phyloP scores from a whole-genome alignment of 2,113 vertebrate genomes.

The Ciconia maguari region DNA sequence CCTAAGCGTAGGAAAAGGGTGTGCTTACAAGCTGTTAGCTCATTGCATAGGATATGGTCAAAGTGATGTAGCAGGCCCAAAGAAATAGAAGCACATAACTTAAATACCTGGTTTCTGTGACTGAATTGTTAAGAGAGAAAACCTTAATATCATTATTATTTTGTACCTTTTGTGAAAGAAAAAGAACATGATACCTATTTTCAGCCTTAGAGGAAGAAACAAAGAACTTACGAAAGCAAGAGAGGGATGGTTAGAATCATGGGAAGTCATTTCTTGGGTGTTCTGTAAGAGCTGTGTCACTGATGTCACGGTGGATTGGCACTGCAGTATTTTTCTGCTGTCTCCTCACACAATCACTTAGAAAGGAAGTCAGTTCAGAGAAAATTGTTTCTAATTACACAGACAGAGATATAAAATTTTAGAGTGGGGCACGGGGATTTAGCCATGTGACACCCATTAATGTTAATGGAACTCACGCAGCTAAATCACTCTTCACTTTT shows the following conservation, averaged over 20 bases:
- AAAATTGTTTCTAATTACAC: constrained; percentile 49
- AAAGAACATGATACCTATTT: background rate
- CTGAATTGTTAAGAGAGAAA: background rate
- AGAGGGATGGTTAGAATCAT: background rate
- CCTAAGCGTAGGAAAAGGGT: background rate
- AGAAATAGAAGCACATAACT: background rate
- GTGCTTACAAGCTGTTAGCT: background rate
- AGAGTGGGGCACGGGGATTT: background rate
- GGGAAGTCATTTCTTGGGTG: background rate
- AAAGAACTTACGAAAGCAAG: background rate
- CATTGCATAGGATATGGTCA: background rate
- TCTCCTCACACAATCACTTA: background rate
- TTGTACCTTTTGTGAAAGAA: background rate
- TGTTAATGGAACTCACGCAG: constrained; percentile 31
- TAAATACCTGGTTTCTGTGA: background rate
- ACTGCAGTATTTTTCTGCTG: background rate
- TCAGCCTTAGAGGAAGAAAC: background rate
- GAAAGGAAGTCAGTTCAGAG: constrained; percentile 5
- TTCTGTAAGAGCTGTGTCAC: background rate
- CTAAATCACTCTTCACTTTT: background rate
- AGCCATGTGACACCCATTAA: constrained; percentile 42
- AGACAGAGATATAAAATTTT: background rate
- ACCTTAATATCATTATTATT: background rate
- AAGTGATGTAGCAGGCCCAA: background rate
- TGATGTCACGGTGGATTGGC: background rate